These are phyloP conservation scores for Watersipora subatra DNA, from an alignment of 1,140 invertebrate species.

Conservation along the genomic window DNA sequence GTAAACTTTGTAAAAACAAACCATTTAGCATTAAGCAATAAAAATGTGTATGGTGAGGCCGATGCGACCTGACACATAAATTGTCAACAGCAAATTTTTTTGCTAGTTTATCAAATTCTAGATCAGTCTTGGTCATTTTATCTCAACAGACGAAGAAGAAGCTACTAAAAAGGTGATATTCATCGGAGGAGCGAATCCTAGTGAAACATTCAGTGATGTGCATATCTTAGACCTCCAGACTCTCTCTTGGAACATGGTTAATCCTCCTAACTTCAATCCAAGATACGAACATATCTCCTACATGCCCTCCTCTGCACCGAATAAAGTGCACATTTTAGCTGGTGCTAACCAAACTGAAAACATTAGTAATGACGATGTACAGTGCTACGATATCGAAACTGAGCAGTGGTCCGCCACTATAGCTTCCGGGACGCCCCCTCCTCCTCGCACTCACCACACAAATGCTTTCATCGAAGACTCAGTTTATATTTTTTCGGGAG, in stretches of 20 bases:
- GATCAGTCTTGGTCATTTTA: no score
- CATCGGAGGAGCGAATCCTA: constrained; percentile 38
- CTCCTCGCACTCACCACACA: constrained; percentile 33
- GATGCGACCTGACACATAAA: no score
- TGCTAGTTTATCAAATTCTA: no score
- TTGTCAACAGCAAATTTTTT: no score
- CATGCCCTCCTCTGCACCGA: constrained; percentile 18
- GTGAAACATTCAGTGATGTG: constrained; percentile 31
- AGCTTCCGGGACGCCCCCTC: constrained; percentile 21
- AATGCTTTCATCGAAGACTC: constrained; percentile 24
- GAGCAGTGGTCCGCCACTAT: constrained; percentile 22
- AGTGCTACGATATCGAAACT: constrained; percentile 24
- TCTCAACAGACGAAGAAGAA: no score
- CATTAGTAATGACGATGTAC: constrained; percentile 29
- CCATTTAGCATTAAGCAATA: no score
- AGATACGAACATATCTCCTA: constrained; percentile 37
- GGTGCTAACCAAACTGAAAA: constrained; percentile 36
- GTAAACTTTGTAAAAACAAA: no score
- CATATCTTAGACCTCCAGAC: constrained; percentile 33
- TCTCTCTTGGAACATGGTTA: constrained; percentile 30
- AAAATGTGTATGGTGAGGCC: no score
- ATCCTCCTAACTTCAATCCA: constrained; percentile 23
- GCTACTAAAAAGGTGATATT: constrained; percentile 25
- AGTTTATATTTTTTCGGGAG: constrained; percentile 38
- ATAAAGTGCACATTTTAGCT: constrained; percentile 36